Evolutionary conservation across 2,888 invertebrate species (phyloP).

Genomic region (Spodoptera littoralis): DNA sequence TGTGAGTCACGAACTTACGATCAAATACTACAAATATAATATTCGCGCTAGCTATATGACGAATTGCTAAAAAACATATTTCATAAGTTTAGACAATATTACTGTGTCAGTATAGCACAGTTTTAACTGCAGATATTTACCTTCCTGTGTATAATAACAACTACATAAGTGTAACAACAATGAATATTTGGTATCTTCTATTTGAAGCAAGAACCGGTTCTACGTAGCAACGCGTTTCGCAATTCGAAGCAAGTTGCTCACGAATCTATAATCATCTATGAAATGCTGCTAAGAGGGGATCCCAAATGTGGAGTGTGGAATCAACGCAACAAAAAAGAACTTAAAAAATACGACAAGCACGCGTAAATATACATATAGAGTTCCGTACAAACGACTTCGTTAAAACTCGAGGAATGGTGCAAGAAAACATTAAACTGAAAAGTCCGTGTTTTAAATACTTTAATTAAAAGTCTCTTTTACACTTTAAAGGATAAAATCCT

Average conservation of each 20-base stretch:
- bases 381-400: conserved; percentile 30
- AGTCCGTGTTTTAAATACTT: neutral
- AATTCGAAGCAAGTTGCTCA: conserved; percentile 30
- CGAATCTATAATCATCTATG: conserved; percentile 47
- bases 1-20: conserved; percentile 12
- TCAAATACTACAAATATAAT: conserved; percentile 2
- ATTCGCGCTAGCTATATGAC: neutral
- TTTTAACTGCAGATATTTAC: conserved; percentile 5
- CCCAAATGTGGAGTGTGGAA: conserved; percentile 47
- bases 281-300: conserved; percentile 33
- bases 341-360: conserved; percentile 15
- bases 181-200: conserved; percentile 20
- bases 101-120: neutral
- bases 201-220: conserved; percentile 31
- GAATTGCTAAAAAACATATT: neutral
- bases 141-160: neutral
- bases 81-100: too few relatives aligned
- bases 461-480: neutral
- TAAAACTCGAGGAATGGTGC: too few relatives aligned
- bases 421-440: neutral
- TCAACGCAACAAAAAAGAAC: conserved; percentile 28
- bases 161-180: conserved; percentile 7
- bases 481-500: neutral
- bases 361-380: neutral
- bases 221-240: conserved; percentile 39